A percentile compares a stretch with the other conserved stretches of the same genome.
Conservation (phyloP, 1,140 invertebrate genomes). For the Globodera rostochiensis region DNA sequence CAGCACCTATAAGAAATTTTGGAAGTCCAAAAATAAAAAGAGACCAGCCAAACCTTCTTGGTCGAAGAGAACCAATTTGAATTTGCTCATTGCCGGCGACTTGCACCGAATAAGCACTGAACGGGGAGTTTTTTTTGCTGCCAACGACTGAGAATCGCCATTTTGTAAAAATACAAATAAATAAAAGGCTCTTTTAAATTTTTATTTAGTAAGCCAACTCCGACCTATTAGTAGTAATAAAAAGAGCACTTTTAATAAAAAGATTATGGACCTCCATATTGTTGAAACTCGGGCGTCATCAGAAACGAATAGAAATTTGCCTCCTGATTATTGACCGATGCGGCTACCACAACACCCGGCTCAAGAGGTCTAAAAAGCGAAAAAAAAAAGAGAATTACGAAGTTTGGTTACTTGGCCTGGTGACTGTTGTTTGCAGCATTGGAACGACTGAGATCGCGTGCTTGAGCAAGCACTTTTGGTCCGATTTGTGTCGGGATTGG, state of each 20-base stretch:
- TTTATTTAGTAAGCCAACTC: too few relatives aligned
- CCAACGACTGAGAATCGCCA: too few relatives aligned
- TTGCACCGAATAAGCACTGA: conserved; percentile 61
- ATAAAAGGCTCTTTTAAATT: too few relatives aligned
- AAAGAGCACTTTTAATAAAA: too few relatives aligned
- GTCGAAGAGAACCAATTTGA: conserved; percentile 65
- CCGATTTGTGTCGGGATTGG: conserved; percentile 64
- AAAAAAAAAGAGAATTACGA: not conserved
- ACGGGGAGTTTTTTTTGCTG: not conserved
- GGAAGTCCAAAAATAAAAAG: conserved; percentile 23
- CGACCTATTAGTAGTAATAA: too few relatives aligned
- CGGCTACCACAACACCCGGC: conserved; percentile 46
- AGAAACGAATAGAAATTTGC: conserved; percentile 58
- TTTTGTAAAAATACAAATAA: too few relatives aligned
- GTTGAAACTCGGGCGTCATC: conserved; percentile 47
- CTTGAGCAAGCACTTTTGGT: conserved; percentile 60
- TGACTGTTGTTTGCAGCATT: conserved; percentile 21
- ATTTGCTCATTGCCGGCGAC: conserved; percentile 60
- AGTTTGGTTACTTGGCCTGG: conserved; percentile 23
- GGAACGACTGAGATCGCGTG: conserved; percentile 53
- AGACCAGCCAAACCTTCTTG: conserved; percentile 48
- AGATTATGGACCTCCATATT: conserved; percentile 39
- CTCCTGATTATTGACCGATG: conserved; percentile 54
- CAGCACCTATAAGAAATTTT: conserved; percentile 50
- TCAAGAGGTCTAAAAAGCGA: not conserved